phyloP scores from a whole-genome alignment of 2,113 vertebrate species.

The Connochaetes taurinus region DNA sequence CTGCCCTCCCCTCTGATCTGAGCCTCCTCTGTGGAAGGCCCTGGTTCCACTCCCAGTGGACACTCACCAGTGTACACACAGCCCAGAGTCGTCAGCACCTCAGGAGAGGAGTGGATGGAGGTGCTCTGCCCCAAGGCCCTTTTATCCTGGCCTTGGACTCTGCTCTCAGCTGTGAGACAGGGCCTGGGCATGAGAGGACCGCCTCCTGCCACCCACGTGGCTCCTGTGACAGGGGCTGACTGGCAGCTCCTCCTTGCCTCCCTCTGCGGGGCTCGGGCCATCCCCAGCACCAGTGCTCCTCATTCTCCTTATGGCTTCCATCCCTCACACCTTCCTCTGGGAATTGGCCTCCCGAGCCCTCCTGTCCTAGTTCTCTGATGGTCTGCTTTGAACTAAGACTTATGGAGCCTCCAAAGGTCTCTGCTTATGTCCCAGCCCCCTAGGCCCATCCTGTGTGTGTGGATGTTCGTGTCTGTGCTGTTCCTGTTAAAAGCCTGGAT shows the following conservation, averaged over 20 bases:
- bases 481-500: not conserved
- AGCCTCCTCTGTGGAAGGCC: not conserved
- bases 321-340: not conserved
- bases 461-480: fast-evolving
- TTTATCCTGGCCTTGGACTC: constrained; percentile 19
- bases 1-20: not conserved
- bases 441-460: not conserved
- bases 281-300: not conserved
- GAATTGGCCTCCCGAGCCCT: not conserved
- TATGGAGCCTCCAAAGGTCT: not conserved
- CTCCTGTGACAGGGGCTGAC: not conserved
- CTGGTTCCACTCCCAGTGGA: not conserved
- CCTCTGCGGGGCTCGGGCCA: not conserved
- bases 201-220: not conserved
- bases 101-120: constrained; percentile 11
- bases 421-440: not conserved
- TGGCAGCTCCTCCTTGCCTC: not conserved
- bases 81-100: not conserved
- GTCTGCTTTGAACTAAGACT: not conserved
- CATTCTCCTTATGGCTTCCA: not conserved
- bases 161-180: not conserved
- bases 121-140: not conserved
- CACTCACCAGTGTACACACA: not conserved
- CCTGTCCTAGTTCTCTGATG: not conserved
- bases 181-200: not conserved